phyloP scores from a whole-genome alignment of 2,797 vertebrate genomes.

The Huso huso region DNA sequence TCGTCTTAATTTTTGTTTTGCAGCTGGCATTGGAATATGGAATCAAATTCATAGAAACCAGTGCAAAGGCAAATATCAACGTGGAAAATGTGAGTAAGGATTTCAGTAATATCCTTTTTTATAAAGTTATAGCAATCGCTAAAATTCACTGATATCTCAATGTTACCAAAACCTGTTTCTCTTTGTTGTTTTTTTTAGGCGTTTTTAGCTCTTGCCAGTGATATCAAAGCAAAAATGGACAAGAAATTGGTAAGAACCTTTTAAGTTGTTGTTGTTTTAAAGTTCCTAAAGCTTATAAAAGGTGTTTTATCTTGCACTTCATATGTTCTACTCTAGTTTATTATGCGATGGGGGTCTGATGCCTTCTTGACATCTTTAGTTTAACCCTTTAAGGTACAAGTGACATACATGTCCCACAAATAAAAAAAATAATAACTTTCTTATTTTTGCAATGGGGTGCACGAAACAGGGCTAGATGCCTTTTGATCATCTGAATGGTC shows the following conservation, averaged over 20 bases:
- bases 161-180: neutral
- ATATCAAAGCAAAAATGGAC: conserved; percentile 99
- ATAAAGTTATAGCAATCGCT: neutral
- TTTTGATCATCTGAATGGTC: no score
- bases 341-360: no score
- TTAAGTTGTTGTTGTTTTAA: neutral
- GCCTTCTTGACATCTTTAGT: no score
- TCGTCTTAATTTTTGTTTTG: neutral
- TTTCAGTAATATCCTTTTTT: accelerated
- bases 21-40: conserved; percentile 89
- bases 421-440: no score
- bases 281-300: no score
- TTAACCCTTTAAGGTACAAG: no score
- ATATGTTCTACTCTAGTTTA: no score
- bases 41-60: conserved; percentile 98
- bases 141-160: neutral
- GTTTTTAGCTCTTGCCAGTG: conserved; percentile 92
- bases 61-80: conserved; percentile 95
- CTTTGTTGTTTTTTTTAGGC: conserved; percentile 54
- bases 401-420: no score
- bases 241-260: conserved; percentile 82
- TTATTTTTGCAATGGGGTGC: no score
- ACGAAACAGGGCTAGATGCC: no score
- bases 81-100: conserved; percentile 83
- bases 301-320: neutral